These are phyloP conservation scores for Anniella stebbinsi DNA, from an alignment of 2,797 vertebrate species.

Conservation along the genomic window DNA sequence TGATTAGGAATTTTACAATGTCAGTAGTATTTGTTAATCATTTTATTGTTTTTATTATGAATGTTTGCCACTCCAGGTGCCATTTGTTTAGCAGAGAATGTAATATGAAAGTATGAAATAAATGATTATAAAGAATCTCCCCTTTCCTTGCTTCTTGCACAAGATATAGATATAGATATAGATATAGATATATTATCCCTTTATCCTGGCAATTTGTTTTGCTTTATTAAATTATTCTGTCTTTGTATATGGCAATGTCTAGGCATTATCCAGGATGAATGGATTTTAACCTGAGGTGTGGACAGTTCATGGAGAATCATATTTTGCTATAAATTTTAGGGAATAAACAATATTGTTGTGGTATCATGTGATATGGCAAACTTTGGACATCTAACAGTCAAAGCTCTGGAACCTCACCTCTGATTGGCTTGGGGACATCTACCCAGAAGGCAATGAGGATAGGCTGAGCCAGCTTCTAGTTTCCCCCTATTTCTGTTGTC, in stretches of 20 bases:
- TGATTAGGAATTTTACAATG: neutral
- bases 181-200: neutral
- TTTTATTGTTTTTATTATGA: neutral
- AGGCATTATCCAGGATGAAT: neutral
- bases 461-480: neutral
- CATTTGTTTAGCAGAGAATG: neutral
- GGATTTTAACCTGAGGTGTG: neutral
- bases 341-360: neutral
- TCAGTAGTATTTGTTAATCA: neutral
- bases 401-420: neutral
- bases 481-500: neutral
- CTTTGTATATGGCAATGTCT: neutral
- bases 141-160: neutral
- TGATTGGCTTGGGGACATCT: neutral
- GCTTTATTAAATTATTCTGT: slow-evolving; percentile 1
- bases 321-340: neutral
- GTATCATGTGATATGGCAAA: neutral
- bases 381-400: neutral
- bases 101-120: neutral
- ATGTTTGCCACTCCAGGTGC: neutral
- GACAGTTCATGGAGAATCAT: neutral
- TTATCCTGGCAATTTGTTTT: neutral
- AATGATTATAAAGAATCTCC: neutral
- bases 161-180: neutral
- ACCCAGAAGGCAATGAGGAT: neutral